A percentile compares a stretch with the other conserved stretches of the same genome.
phyloP scores from a whole-genome alignment of 1,140 invertebrate genomes.

The Cotesia chilonis region DNA sequence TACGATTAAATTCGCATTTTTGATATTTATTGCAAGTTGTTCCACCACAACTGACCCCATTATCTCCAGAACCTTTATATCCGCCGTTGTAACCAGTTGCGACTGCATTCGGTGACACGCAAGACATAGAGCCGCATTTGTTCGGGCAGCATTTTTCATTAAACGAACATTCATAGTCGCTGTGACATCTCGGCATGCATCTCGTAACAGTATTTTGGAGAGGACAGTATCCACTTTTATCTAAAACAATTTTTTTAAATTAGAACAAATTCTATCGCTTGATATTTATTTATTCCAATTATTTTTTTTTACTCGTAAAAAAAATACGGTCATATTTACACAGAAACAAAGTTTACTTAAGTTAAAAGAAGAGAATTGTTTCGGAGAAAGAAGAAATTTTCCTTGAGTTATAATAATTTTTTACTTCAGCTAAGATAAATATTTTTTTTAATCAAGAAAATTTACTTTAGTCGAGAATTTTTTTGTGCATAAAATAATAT shows the following conservation, averaged over 20 bases:
- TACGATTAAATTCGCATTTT: constrained; percentile 73
- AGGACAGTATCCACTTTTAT: constrained; percentile 68
- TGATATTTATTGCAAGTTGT: constrained; percentile 73
- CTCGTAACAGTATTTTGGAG: constrained; percentile 69
- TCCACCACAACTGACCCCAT: constrained; percentile 71
- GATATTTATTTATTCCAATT: no score
- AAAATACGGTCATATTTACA: no score
- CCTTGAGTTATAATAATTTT: no score
- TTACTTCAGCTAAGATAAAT: no score
- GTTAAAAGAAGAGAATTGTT: no score
- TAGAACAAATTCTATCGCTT: no score
- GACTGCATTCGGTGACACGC: constrained; percentile 64
- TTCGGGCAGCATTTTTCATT: constrained; percentile 76
- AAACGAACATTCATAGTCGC: constrained; percentile 71
- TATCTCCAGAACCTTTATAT: constrained; percentile 48
- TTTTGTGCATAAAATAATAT: no score
- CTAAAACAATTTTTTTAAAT: constrained; percentile 35
- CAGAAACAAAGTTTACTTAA: no score
- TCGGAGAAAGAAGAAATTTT: no score
- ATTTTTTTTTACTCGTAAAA: no score
- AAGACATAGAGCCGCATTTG: constrained; percentile 74
- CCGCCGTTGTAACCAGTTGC: constrained; percentile 54
- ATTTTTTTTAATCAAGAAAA: no score
- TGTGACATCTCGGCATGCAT: constrained; percentile 73
- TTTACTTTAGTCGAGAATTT: no score